Conservation (phyloP, 2,888 invertebrate species). For the Lottia scabra region DNA sequence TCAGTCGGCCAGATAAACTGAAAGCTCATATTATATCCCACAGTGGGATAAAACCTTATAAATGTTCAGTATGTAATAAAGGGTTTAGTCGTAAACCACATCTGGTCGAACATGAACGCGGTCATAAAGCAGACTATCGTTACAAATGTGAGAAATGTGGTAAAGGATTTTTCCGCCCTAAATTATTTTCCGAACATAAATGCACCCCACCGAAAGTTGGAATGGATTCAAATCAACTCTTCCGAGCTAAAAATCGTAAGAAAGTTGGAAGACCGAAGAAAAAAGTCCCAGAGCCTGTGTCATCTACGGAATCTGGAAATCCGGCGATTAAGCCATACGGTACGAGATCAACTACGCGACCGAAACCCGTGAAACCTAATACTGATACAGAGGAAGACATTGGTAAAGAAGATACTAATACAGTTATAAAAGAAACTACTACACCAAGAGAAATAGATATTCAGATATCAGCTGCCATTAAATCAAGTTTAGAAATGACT, state of each 20-base stretch:
- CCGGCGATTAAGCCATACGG: background rate
- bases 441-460: background rate
- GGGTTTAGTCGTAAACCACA: conserved; percentile 67
- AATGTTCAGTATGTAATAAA: conserved; percentile 66
- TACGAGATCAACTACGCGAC: background rate
- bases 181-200: conserved; percentile 60
- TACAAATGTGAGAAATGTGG: conserved; percentile 59
- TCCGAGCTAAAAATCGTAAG: conserved; percentile 46
- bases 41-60: conserved; percentile 69
- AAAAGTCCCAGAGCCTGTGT: conserved; percentile 22
- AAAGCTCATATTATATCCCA: conserved; percentile 77
- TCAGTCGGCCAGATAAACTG: conserved; percentile 75
- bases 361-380: background rate
- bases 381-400: background rate
- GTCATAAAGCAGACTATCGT: conserved; percentile 61
- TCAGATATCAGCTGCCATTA: background rate
- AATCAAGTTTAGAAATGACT: background rate
- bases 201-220: conserved; percentile 51
- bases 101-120: conserved; percentile 65
- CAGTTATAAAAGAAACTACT: background rate
- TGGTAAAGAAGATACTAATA: background rate
- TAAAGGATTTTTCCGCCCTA: conserved; percentile 61
- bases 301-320: background rate
- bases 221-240: conserved; percentile 38
- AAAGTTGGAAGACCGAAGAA: conserved; percentile 59